A percentile compares a stretch with the other conserved stretches of the same genome.
phyloP scores from a whole-genome alignment of 2,888 invertebrate species.

The Pollenia griseotomentosa region DNA sequence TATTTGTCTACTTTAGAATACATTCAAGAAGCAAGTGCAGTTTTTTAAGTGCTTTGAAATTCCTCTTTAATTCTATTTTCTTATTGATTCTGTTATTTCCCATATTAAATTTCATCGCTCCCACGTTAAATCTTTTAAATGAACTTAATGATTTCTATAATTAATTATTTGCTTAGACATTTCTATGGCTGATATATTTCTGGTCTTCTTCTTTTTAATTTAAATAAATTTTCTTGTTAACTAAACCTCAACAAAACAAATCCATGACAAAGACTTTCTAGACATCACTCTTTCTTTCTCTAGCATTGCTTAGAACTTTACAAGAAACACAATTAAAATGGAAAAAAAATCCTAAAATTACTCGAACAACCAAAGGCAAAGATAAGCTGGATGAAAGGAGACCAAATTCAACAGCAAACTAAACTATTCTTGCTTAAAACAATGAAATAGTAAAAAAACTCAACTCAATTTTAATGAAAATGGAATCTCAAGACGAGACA shows the following conservation, averaged over 20 bases:
- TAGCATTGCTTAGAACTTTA: background rate
- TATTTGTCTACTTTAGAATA: too few species aligned
- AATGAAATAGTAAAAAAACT: conserved; percentile 17
- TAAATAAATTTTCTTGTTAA: conserved; percentile 53
- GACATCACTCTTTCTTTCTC: background rate
- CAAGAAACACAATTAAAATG: conserved; percentile 21
- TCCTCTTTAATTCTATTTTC: too few species aligned
- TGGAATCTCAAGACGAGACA: conserved; percentile 52
- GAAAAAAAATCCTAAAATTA: conserved; percentile 17
- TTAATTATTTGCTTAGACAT: conserved; percentile 16
- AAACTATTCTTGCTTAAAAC: conserved; percentile 46
- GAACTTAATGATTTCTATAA: background rate
- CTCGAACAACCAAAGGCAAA: background rate
- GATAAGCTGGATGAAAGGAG: conserved; percentile 18
- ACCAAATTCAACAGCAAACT: conserved; percentile 30
- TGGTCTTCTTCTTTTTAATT: background rate
- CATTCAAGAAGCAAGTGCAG: too few species aligned
- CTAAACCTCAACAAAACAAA: conserved; percentile 53
- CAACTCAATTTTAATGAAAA: conserved; percentile 54
- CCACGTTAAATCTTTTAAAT: conserved; percentile 1
- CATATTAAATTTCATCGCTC: background rate
- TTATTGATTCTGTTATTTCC: too few species aligned
- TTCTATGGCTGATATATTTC: conserved; percentile 4
- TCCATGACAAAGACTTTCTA: conserved; percentile 31
- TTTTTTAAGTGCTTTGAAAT: too few species aligned